Percentiles rank a stretch among this genome's conserved stretches.
Conservation (phyloP, 2,888 invertebrate genomes). For the Parasteatoda lunata region DNA sequence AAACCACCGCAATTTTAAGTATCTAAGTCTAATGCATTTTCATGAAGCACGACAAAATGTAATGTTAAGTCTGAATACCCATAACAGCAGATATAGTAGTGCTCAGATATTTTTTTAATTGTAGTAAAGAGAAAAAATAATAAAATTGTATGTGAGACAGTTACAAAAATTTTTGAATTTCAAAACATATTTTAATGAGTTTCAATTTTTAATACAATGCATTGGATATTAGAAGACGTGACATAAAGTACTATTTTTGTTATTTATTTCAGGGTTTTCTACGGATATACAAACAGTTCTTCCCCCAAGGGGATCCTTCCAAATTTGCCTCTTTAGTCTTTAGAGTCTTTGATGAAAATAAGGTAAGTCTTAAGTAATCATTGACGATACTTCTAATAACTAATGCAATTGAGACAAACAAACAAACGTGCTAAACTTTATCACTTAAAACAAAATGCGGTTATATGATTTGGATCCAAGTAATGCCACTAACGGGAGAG, state of each 20-base stretch:
- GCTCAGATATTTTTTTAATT: too few relatives aligned
- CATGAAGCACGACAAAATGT: too few relatives aligned
- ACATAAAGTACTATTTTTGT: background rate
- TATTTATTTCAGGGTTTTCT: conserved; percentile 89
- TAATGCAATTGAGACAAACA: background rate
- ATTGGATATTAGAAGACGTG: too few relatives aligned
- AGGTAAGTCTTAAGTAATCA: conserved; percentile 81
- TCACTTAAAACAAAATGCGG: background rate
- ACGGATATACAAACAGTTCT: conserved; percentile 99
- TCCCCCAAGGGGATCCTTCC: conserved; percentile 98
- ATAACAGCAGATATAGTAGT: too few relatives aligned
- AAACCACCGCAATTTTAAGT: too few relatives aligned
- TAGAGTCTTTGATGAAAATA: conserved; percentile 98
- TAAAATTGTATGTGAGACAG: too few relatives aligned
- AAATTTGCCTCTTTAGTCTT: conserved; percentile 98
- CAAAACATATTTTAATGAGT: too few relatives aligned
- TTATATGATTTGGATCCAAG: background rate
- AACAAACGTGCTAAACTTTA: background rate
- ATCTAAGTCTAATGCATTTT: too few relatives aligned
- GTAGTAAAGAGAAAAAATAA: too few relatives aligned
- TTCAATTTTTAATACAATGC: too few relatives aligned
- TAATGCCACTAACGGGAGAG: background rate
- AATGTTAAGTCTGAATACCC: too few relatives aligned
- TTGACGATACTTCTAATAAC: background rate
- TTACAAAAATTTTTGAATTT: too few relatives aligned